Base-by-base conservation (phyloP, 2,888 invertebrate genomes). In the Sisyra nigra region DNA sequence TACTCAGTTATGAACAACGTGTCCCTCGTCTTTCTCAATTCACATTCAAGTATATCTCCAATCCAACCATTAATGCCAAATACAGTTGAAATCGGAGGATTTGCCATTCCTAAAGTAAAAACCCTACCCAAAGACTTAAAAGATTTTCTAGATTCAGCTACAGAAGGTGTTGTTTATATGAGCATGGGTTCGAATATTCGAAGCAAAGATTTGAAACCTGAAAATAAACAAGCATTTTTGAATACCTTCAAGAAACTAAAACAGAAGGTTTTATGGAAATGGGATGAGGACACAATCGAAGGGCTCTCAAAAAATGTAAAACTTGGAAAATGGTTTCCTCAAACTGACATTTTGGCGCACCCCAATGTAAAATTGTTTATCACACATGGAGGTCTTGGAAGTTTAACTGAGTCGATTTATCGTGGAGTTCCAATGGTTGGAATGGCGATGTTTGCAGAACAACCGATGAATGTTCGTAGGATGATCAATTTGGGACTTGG, bases 181-280 rank as follows among this genome's bases (percentile, higher is more conserved):
- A 73, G 69, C 50, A 67, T 78, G 52, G 77, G 76, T 2, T 71
- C 75, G 0, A 70, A 72, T 47, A 60, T 75, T 0, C 62, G 66
- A 44, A 68, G 68, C 45, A 59, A 65, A 8, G 65, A 73, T 48
- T 54, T 80, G 45, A 65, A 71, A 0, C 51, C 54, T 0, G 66
- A 69, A 2, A 71, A 66, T 46, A 59, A 64, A 17, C 54, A 65
- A 15, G 66, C 61, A 1, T 66, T 81, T 29, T 56, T 72, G 9
- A 68, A 69, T 40, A 69, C 68, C 2, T 71, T 81, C 39, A 59
- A 67, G 2, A 66, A 63, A 45, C 51, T 79, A 0, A 74, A 76
- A 47, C 72, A 77, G 47, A 71, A 67, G 2, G 69, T 81, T 1
- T 52, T 81, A 10, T 79, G 78, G 78, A 80, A 80, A 59, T 80